A percentile compares a stretch with the other conserved stretches of the same genome.
phyloP scores from a whole-genome alignment of 2,797 vertebrate genomes.

The Hemibagrus guttatus region DNA sequence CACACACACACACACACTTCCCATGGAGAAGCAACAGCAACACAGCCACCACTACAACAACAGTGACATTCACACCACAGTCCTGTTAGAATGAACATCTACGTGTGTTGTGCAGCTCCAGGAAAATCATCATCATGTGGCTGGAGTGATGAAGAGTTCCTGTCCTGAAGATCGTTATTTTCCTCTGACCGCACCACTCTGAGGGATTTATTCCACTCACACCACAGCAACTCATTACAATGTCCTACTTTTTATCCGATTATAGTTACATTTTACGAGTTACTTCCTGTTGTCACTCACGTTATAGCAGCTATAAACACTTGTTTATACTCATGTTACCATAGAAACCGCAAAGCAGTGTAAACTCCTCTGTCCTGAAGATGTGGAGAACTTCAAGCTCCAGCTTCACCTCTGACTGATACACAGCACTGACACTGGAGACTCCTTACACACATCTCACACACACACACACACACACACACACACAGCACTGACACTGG shows the following conservation, averaged over 20 bases:
- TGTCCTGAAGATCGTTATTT: background rate
- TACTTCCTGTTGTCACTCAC: background rate
- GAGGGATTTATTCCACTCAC: background rate
- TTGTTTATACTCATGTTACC: too few species aligned
- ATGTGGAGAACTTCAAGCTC: background rate
- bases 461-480: too few species aligned
- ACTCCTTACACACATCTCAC: background rate
- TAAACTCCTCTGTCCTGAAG: background rate
- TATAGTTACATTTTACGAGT: background rate
- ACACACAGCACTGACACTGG: too few species aligned
- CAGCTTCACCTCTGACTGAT: background rate
- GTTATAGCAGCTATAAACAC: background rate
- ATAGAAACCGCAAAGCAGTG: too few species aligned
- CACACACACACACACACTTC: slow-evolving; percentile 26
- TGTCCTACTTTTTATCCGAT: background rate
- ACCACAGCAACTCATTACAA: background rate
- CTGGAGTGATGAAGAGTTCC: background rate
- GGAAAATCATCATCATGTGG: background rate
- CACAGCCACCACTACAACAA: background rate
- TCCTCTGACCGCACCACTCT: background rate
- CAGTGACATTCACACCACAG: background rate
- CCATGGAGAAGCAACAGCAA: background rate
- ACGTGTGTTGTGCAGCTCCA: background rate
- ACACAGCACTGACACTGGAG: background rate
- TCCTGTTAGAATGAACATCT: background rate